Evolutionary conservation across 1,140 invertebrate genomes (phyloP), one percentile per base, ranked within the genome.

Genomic region (Rhyacophila brunnea): DNA sequence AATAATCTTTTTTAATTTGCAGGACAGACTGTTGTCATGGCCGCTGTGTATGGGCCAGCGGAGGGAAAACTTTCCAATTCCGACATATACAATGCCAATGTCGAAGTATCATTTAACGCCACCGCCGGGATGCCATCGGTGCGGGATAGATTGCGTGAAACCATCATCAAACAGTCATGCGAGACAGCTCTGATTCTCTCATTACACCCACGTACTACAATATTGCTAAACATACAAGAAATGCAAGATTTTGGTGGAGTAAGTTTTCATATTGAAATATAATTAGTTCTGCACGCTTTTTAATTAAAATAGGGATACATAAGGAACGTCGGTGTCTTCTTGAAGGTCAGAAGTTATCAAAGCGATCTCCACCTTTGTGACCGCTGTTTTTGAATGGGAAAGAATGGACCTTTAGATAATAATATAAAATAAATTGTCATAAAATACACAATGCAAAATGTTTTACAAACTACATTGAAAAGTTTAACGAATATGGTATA

Each of bases 221-320:
- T 95, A 59, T 83, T 82, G 7, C 75, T 96, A 13, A 88, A 88
- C 62, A 68, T 95, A 54, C 93, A 96, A 77, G 93, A 96, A 79
- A 76, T 95, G 65, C 87, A 95, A 75, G 85, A 93, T 78, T 83
- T 79, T 70, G 90, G 92, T 59, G 89, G 90, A 58, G 89, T 94
- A 80, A 81, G 78, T 72, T 20, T 54, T 52, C 35, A 19, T 13
- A n/a, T 40, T 40, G 5, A 35, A 45, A 15, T 44, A 18, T 34
- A 49, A 14, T 50, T 54, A 23, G 49, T 49, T 60, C 19, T 1
- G 2, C n/a, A n/a, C n/a, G n/a, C n/a, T n/a, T n/a, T n/a, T n/a
- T n/a, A n/a, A n/a, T n/a, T n/a, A n/a, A n/a, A n/a, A n/a, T n/a
- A n/a, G n/a, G n/a, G n/a, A n/a, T n/a, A n/a, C n/a, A n/a, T n/a